phyloP scores from a whole-genome alignment of 2,113 vertebrate species.

The Laticauda laticaudata region DNA sequence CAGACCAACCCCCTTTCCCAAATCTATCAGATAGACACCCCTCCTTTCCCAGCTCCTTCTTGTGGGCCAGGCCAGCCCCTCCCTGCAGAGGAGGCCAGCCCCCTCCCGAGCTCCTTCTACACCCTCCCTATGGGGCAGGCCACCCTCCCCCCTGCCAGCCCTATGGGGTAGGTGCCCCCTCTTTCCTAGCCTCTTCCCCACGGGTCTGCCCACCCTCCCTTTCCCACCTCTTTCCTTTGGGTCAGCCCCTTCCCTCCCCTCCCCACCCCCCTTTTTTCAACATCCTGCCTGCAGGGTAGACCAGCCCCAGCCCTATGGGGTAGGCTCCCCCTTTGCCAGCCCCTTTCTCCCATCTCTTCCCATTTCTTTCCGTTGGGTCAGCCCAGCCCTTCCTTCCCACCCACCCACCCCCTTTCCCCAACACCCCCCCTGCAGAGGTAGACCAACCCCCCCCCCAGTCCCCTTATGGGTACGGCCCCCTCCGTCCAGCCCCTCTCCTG shows the following conservation, averaged over 20 bases:
- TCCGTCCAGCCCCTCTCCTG: no score
- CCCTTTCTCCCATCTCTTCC: not conserved
- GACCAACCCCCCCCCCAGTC: not conserved
- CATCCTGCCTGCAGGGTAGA: not conserved
- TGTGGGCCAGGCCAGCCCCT: no score
- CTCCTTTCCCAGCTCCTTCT: no score
- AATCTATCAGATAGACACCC: not conserved
- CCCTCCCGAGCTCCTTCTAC: not conserved
- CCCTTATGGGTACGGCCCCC: no score
- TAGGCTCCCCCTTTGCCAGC: no score
- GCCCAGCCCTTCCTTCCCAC: not conserved
- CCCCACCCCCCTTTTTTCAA: accelerated
- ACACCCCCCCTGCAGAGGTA: accelerated
- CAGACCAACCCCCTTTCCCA: not conserved
- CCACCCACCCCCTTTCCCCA: not conserved
- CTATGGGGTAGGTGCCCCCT: no score
- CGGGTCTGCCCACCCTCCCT: no score
- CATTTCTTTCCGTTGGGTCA: not conserved
- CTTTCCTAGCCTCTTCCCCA: no score
- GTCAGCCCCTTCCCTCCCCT: no score
- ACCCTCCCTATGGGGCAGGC: not conserved
- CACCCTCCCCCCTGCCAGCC: not conserved
- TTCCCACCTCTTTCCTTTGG: no score
- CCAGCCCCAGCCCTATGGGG: not conserved
- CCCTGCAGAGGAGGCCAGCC: no score